Base-by-base conservation (phyloP, 2,113 vertebrate genomes). In the Herpetotheres cachinnans region DNA sequence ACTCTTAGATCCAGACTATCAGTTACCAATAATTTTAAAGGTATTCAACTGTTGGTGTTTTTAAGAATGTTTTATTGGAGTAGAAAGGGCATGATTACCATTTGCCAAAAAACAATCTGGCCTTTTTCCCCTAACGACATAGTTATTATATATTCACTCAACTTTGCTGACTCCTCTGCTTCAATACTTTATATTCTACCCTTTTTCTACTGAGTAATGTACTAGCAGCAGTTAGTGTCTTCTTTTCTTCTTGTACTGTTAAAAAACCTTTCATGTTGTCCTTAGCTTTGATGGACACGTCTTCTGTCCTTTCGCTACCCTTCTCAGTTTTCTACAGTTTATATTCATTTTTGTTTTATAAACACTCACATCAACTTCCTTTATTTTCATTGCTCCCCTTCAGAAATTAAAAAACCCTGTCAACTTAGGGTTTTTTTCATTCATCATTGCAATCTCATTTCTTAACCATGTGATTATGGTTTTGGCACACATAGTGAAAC, bases 401-500 rank as follows among this genome's bases (percentile, higher is more conserved):
- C 27, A 70, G 65, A 90, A 93, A 78, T n/a, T 14, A 56, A 81
- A 69, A 77, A 63, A 5, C 1, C 3, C 10, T 6, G 7, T 40
- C 19, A 49, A 5, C 2, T 55, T 54, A 22, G 9, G 2, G 1
- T 0, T 15, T 63, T 59, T 67, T 20, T 38, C 8, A 69, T 63
- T 94, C 40, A 32, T 46, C 20, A 22, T 49, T 86, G 11, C 8
- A 3, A 3, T 22, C 40, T 78, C 8, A 61, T 20, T 92, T 89
- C 49, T 67, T 78, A 52, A 61, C 14, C 3, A 0, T 65, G 5
- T 65, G 63, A 74, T 87, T 56, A 50, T 56, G 55, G 24, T 27
- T 92, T 94, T 70, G 32, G 25, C 26, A 54, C 6, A 25, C 4
- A 12, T 63, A 34, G 5, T 38, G 20, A 72, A 86, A 29, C 11